Conservation (phyloP, 2,888 invertebrate species). For the Phoenoteleia sp. region DNA sequence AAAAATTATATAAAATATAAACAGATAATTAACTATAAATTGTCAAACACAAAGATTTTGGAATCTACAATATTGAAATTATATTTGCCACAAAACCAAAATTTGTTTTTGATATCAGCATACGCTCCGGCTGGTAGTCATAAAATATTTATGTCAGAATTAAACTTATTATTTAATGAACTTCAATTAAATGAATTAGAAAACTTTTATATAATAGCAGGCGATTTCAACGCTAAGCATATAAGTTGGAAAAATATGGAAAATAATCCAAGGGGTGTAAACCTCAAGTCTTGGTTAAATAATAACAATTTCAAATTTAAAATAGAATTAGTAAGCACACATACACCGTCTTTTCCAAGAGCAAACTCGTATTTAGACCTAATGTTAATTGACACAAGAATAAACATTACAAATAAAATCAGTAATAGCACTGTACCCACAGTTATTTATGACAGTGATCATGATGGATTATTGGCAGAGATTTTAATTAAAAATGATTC, state of each 20-base stretch:
- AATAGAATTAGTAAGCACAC: slow-evolving; percentile 24
- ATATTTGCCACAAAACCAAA: slow-evolving; percentile 32
- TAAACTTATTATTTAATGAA: slow-evolving; percentile 38
- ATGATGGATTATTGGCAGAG: neutral
- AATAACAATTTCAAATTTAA: slow-evolving; percentile 22
- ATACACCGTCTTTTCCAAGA: slow-evolving; percentile 33
- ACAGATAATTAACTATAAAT: slow-evolving; percentile 17
- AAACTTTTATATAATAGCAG: slow-evolving; percentile 64
- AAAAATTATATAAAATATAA: slow-evolving; percentile 51
- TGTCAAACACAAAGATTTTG: slow-evolving; percentile 2
- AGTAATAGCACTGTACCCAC: slow-evolving; percentile 15
- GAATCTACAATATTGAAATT: slow-evolving; percentile 62
- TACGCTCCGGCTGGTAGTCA: slow-evolving; percentile 51
- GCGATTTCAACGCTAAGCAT: slow-evolving; percentile 71
- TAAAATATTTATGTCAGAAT: slow-evolving; percentile 37
- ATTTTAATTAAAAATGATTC: neutral
- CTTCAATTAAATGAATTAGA: slow-evolving; percentile 21
- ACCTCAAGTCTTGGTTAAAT: slow-evolving; percentile 17
- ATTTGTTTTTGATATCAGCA: slow-evolving; percentile 50
- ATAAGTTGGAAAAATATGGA: slow-evolving; percentile 35
- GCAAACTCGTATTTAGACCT: slow-evolving; percentile 59
- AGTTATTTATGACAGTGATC: slow-evolving; percentile 19
- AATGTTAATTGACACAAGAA: slow-evolving; percentile 31
- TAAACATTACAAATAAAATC: neutral
- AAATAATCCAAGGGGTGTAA: slow-evolving; percentile 33